Evolutionary conservation across 2,888 invertebrate genomes (phyloP), one percentile per base, ranked within the genome.

Genomic region (Hydriomena furcata): DNA sequence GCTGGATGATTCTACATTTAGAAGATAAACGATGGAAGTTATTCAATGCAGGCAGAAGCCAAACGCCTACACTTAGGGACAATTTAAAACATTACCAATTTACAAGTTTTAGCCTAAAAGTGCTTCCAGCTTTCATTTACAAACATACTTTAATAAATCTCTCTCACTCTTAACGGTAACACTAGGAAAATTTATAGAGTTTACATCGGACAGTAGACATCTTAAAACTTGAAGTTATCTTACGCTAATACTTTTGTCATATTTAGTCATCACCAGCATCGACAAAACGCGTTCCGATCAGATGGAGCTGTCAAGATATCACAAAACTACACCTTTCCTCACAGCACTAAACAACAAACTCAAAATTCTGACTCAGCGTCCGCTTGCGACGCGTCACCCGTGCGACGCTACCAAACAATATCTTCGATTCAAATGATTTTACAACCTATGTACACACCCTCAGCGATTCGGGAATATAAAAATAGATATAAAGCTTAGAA

Each of bases 401-500:
- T 1, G 12, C 47, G 23, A 50, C 41, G 12, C 42, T 32, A 48
- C 10, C 6, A 73, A 74, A 76, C 60, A 70, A 63, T 72, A 69
- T 67, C 62, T 68, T 27, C 62, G 67, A 78, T 73, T 68, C 71
- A 63, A 76, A 37, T 71, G 70, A 73, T 77, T 79, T 79, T 65
- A 23, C 71, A 73, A 71, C 61, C 79, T 83, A 61, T 85, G 74
- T 84, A 87, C 85, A 84, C 63, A 71, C 68, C 67, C 73, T 68
- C 71, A 59, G 67, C 64, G 66, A 71, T 66, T 66, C 63, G 62
- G 77, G 76, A 74, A 73, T 79, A 71, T 78, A 83, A 82, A 84
- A 83, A 79, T 81, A 73, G 78, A 73, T 80, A 80, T 78, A 83
- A 82, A 82, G 82, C 84, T 83, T 79, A 80, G 75, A 77, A 83